These are phyloP conservation scores for Drosophila tani DNA, from an alignment of 1,140 invertebrate genomes.

Conservation along the genomic window DNA sequence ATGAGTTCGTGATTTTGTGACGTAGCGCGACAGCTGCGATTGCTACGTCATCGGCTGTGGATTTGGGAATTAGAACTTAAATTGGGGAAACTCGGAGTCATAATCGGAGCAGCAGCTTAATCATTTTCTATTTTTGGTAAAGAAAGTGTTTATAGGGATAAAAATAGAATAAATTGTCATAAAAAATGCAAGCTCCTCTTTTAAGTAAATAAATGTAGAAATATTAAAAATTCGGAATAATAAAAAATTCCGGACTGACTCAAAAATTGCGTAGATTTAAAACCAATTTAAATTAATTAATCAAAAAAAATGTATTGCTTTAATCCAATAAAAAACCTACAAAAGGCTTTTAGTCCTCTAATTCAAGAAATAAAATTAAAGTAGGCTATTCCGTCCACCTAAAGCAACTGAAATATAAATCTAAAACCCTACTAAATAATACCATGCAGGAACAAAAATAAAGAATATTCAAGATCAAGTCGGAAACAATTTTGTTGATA, in stretches of 20 bases:
- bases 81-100: neutral
- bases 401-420: too few species aligned
- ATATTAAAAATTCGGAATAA: neutral
- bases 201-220: neutral
- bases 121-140: conserved; percentile 9
- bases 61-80: neutral
- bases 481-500: neutral
- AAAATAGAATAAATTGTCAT: neutral
- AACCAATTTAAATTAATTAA: too few species aligned
- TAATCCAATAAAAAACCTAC: too few species aligned
- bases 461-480: neutral
- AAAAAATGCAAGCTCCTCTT: too few species aligned
- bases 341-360: too few species aligned
- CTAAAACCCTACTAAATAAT: too few species aligned
- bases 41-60: conserved; percentile 7
- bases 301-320: too few species aligned
- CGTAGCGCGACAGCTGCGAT: conserved; percentile 17
- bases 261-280: too few species aligned
- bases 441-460: neutral
- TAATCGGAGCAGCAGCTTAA: neutral
- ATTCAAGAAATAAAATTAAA: too few species aligned
- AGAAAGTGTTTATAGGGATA: neutral
- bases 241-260: neutral
- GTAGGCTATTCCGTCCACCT: too few species aligned
- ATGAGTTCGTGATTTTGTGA: conserved; percentile 34